phyloP scores from a whole-genome alignment of 2,888 invertebrate species.

The Bembecia ichneumoniformis region DNA sequence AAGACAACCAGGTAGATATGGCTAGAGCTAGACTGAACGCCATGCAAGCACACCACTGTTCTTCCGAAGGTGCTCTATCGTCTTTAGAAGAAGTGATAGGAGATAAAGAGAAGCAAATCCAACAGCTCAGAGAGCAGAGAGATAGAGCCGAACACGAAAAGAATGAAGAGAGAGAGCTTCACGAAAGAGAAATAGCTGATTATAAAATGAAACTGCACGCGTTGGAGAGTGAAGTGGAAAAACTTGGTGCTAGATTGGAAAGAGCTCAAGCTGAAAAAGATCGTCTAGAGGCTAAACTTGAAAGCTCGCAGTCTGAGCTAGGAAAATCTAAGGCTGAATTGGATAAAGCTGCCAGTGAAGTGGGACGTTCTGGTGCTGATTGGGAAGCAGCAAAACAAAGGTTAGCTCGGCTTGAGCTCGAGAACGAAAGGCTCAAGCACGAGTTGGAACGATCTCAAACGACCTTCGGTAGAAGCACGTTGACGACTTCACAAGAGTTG shows the following conservation, averaged over 20 bases:
- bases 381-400: conserved; percentile 90
- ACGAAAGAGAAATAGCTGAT: conserved; percentile 93
- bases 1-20: conserved; percentile 98
- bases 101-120: conserved; percentile 98
- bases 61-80: conserved; percentile 92
- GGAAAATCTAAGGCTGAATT: conserved; percentile 95
- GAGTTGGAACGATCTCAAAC: conserved; percentile 89
- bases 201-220: conserved; percentile 95
- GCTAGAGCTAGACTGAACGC: conserved; percentile 90
- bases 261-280: conserved; percentile 93
- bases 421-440: conserved; percentile 89
- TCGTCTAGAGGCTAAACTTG: conserved; percentile 89
- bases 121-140: conserved; percentile 92
- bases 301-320: conserved; percentile 92
- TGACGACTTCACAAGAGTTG: conserved; percentile 86
- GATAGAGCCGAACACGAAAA: conserved; percentile 96
- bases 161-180: conserved; percentile 94
- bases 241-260: conserved; percentile 88
- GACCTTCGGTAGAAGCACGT: conserved; percentile 85
- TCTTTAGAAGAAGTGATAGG: conserved; percentile 95
- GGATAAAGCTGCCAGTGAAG: conserved; percentile 92
- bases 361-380: conserved; percentile 89
- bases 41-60: conserved; percentile 95
- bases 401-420: conserved; percentile 87
- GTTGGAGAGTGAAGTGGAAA: conserved; percentile 92